Evolutionary conservation across 2,797 vertebrate genomes (phyloP).

Genomic region (Typhlichthys eigenmanni): DNA sequence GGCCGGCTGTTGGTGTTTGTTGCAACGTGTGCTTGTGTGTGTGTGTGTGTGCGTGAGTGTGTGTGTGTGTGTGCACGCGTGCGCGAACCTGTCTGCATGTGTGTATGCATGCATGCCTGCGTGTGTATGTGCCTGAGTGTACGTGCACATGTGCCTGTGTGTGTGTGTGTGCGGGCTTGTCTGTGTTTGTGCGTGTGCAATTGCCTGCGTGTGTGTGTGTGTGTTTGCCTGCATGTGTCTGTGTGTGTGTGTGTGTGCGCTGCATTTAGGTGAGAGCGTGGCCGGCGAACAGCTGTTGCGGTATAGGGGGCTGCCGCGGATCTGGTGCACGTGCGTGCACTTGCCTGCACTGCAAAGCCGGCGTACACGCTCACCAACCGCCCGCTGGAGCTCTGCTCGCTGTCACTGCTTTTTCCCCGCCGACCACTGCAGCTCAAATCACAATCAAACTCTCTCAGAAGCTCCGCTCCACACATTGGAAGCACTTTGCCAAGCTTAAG

Average conservation of each 20-base stretch:
- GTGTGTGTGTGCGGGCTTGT: conserved; percentile 11
- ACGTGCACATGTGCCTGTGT: neutral
- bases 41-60: neutral
- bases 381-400: conserved; percentile 92
- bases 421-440: conserved; percentile 96
- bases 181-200: no score
- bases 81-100: conserved; percentile 3
- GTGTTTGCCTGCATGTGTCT: no score
- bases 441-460: conserved; percentile 85
- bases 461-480: neutral
- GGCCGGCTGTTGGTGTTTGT: neutral
- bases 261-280: conserved; percentile 87
- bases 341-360: conserved; percentile 86
- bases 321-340: conserved; percentile 86
- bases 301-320: conserved; percentile 88
- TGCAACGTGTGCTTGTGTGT: neutral
- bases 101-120: neutral
- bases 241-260: conserved; percentile 19
- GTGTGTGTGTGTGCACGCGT: neutral
- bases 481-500: neutral
- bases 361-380: conserved; percentile 93
- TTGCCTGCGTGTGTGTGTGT: no score
- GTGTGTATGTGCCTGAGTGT: neutral
- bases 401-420: conserved; percentile 95
- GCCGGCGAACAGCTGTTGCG: conserved; percentile 92